Base-by-base conservation (phyloP, 1,140 invertebrate species). In the Wasmannia auropunctata region DNA sequence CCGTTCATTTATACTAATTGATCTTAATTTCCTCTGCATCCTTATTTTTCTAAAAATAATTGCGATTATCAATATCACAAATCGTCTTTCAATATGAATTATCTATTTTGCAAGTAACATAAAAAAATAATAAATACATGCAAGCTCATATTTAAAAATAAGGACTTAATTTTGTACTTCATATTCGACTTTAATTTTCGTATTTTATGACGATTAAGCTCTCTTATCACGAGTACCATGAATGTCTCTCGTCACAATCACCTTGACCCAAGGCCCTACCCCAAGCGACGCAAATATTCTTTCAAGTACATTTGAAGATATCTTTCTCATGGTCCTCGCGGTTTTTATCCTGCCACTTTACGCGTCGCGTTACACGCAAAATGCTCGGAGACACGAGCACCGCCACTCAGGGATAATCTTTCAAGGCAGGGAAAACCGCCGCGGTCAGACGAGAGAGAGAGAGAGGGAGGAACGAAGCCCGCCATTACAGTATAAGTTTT, bases 401-500 rank as follows among this genome's bases (percentile, higher is more conserved):
- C 56, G 31, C 46, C 81, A 77, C 72, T 85, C 75, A 79, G 40
- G 75, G 46, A 85, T 80, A 80, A 79, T 85, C 60, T 85, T 85
- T 83, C 79, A 80, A 80, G 76, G 85, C 22, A 83, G 65, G 65
- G 37, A 74, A 83, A 58, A 74, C 67, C 65, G 67, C 37, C 67
- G 37, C 37, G 67, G 79, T 83, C 79, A 86, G 65, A 86, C 22
- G 63, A 65, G 85, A 72, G 54, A 25, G 65, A n/a, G n/a, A n/a
- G n/a, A n/a, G n/a, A n/a, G n/a, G n/a, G n/a, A n/a, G n/a, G n/a
- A n/a, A 83, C 79, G 22, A 58, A n/a, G 25, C 25, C 37, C 54
- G 67, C 79, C 67, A 83, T 83, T 83, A 83, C 67, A 28, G 79
- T 83, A 43, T 74, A 83, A 83, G 67, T 60, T 83, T 74, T 83